Percentiles rank a stretch among this genome's conserved stretches.
These are phyloP conservation scores for Gandaritis pyraliata DNA, from an alignment of 2,888 invertebrate species.

Conservation along the genomic window DNA sequence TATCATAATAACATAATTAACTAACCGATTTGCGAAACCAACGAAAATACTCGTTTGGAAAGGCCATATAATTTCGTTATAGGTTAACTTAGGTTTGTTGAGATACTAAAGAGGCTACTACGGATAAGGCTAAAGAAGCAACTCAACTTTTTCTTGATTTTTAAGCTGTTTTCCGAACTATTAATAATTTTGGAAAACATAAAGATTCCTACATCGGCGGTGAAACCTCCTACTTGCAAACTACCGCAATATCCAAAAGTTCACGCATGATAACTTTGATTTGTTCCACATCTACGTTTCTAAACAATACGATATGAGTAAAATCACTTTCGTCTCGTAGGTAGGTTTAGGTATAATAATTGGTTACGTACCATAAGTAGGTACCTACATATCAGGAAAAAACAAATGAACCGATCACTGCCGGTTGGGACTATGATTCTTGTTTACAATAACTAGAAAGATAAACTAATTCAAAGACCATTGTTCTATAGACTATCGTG, in stretches of 20 bases:
- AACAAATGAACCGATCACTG: slow-evolving; percentile 2
- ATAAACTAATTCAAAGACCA: slow-evolving; percentile 33
- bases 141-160: background rate
- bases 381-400: slow-evolving; percentile 10
- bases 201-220: no score
- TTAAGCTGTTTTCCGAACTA: no score
- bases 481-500: slow-evolving; percentile 34
- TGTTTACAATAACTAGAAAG: slow-evolving; percentile 28
- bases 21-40: slow-evolving; percentile 26
- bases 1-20: slow-evolving; percentile 27
- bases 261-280: slow-evolving; percentile 1
- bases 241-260: slow-evolving; percentile 1
- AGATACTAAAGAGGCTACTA: no score
- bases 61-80: slow-evolving; percentile 14
- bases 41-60: slow-evolving; percentile 21
- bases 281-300: slow-evolving; percentile 3
- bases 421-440: slow-evolving; percentile 4
- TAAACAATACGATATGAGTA: background rate
- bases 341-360: background rate
- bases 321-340: background rate
- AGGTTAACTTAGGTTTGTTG: slow-evolving; percentile 12
- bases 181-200: no score
- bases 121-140: background rate
- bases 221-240: background rate
- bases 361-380: slow-evolving; percentile 1